Percentiles rank a stretch among this genome's conserved stretches.
phyloP scores from a whole-genome alignment of 2,113 vertebrate genomes.

The Heloderma charlesbogerti region DNA sequence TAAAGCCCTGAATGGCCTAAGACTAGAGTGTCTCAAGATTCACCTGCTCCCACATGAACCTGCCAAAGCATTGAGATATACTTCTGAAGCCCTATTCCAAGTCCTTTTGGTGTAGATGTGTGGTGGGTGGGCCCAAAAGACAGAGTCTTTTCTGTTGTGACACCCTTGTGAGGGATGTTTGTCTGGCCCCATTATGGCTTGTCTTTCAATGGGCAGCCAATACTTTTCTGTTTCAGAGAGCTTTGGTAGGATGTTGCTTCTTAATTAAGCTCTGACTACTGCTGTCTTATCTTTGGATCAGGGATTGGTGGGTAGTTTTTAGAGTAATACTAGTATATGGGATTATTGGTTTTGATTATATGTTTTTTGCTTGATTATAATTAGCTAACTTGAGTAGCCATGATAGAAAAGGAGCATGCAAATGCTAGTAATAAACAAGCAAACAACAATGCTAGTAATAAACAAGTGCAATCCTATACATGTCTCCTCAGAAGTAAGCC shows the following conservation, averaged over 20 bases:
- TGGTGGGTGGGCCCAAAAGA: not conserved
- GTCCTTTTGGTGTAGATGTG: not conserved
- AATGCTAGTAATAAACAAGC: not conserved
- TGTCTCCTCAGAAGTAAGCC: no score
- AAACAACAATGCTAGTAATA: not conserved
- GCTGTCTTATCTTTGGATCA: not conserved
- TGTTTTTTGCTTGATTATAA: not conserved
- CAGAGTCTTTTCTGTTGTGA: not conserved
- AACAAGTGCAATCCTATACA: not conserved
- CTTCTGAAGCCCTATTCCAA: not conserved
- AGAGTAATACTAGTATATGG: not conserved
- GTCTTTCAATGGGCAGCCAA: not conserved
- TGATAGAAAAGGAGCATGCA: not conserved
- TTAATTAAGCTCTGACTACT: not conserved
- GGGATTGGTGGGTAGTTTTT: not conserved
- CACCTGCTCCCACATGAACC: not conserved
- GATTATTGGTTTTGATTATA: not conserved
- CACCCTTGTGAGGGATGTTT: not conserved
- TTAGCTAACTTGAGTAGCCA: not conserved
- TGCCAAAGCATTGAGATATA: not conserved
- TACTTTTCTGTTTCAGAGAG: not conserved
- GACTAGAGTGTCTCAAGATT: not conserved
- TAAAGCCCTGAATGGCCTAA: not conserved
- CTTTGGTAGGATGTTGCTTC: not conserved
- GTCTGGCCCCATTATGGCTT: not conserved